phyloP scores from a whole-genome alignment of 1,140 invertebrate genomes.

The Triops cancriformis region DNA sequence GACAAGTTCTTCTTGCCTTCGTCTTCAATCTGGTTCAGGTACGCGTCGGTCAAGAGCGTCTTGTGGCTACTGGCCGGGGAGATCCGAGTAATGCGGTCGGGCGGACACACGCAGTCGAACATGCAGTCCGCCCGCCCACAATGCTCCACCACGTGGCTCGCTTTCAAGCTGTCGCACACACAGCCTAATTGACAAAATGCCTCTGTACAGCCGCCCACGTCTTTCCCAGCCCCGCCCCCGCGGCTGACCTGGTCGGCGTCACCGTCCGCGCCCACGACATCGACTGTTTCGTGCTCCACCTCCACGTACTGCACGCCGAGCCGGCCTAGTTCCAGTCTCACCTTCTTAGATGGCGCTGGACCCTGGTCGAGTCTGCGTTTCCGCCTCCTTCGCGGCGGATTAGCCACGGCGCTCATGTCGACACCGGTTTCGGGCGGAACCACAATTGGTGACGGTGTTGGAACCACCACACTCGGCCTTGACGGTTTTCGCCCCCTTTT shows the following conservation, averaged over 20 bases:
- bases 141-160: neutral
- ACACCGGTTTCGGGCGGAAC: no score
- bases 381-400: no score
- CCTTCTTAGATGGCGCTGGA: neutral
- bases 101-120: conserved; percentile 16
- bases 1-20: neutral
- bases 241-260: neutral
- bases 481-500: no score
- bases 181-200: conserved; percentile 20
- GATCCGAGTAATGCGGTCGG: neutral
- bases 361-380: neutral
- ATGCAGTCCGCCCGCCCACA: conserved; percentile 17
- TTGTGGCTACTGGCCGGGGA: neutral
- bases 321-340: neutral
- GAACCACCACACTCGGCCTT: no score
- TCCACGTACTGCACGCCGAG: conserved; percentile 1
- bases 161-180: neutral
- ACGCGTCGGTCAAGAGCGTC: neutral
- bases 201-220: no score
- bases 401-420: no score
- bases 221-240: no score
- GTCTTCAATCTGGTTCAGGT: neutral
- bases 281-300: neutral
- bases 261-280: neutral
- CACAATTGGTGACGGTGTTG: no score